Percentiles rank a stretch among this genome's conserved stretches.
phyloP scores from a whole-genome alignment of 2,113 vertebrate species.

The Sporophila hypoxantha region DNA sequence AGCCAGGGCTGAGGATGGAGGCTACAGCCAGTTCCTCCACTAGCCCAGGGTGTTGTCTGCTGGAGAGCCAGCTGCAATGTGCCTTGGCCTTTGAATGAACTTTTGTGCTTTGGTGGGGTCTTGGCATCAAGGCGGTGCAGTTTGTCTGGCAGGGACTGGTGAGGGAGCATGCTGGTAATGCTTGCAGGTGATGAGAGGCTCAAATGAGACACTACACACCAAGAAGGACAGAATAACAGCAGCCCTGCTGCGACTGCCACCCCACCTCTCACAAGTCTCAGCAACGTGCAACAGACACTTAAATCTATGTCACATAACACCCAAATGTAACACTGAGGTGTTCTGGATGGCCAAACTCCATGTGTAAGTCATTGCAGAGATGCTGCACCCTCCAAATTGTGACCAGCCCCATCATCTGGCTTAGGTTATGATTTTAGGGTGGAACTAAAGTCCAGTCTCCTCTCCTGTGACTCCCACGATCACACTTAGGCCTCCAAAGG shows the following conservation, averaged over 20 bases:
- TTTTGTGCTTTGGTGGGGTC: constrained; percentile 46
- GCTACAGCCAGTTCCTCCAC: background rate
- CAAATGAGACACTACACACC: background rate
- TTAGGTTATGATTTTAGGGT: background rate
- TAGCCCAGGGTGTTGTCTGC: constrained; percentile 32
- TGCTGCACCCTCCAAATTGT: background rate
- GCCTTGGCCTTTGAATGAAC: constrained; percentile 42
- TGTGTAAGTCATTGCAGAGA: background rate
- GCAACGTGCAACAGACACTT: background rate
- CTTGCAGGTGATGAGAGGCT: background rate
- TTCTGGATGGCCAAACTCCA: background rate
- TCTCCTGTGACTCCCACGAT: background rate
- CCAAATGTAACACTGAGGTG: background rate
- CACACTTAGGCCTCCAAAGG: background rate
- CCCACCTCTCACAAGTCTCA: background rate
- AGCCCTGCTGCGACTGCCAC: background rate
- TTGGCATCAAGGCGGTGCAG: background rate
- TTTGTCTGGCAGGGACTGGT: background rate
- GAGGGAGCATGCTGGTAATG: background rate
- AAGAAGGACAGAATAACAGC: background rate
- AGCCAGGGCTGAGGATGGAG: constrained; percentile 1
- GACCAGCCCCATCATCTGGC: background rate
- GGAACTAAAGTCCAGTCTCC: background rate
- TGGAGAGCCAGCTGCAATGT: background rate
- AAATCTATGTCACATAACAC: background rate